Evolutionary conservation across 53 echinoderm and acorn worm genomes (phyloP).

Genomic region (Stichopus horrens): DNA sequence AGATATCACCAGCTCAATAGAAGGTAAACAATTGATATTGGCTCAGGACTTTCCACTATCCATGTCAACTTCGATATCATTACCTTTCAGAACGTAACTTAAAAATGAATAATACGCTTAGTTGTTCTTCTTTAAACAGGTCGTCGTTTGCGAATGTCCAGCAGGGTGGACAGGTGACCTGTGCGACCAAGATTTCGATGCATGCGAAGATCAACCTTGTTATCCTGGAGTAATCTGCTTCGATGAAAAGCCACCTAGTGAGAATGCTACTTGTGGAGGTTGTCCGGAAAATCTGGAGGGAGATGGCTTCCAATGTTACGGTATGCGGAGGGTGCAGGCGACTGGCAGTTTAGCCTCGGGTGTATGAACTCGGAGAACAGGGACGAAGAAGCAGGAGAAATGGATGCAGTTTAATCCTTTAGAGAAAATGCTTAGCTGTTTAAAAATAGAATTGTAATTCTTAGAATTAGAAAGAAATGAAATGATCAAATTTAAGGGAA

Average conservation of each 20-base stretch:
- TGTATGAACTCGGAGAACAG: not conserved
- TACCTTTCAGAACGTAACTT: too few relatives aligned
- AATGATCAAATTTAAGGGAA: too few relatives aligned
- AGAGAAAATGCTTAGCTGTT: too few relatives aligned
- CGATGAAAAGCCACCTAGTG: constrained; percentile 57
- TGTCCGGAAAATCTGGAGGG: constrained; percentile 77
- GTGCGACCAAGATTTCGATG: constrained; percentile 74
- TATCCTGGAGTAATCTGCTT: constrained; percentile 72
- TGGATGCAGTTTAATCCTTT: too few relatives aligned
- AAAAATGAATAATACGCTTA: not conserved
- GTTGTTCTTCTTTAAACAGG: constrained; percentile 36
- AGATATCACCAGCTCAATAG: too few relatives aligned
- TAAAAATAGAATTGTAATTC: too few relatives aligned
- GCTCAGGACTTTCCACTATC: too few relatives aligned
- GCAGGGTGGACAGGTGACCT: constrained; percentile 70
- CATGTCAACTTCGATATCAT: too few relatives aligned
- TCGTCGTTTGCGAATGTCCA: constrained; percentile 71
- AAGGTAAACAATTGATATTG: too few relatives aligned
- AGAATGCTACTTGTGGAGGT: constrained; percentile 65
- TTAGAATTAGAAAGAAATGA: too few relatives aligned
- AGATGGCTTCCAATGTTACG: constrained; percentile 85
- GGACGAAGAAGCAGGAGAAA: too few relatives aligned
- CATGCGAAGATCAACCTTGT: constrained; percentile 71
- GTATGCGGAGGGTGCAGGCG: constrained; percentile 13
- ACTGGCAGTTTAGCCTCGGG: not conserved